Evolutionary conservation across 2,888 invertebrate genomes (phyloP), one percentile per base, ranked within the genome.

Genomic region (Cecidostiba fungosa): DNA sequence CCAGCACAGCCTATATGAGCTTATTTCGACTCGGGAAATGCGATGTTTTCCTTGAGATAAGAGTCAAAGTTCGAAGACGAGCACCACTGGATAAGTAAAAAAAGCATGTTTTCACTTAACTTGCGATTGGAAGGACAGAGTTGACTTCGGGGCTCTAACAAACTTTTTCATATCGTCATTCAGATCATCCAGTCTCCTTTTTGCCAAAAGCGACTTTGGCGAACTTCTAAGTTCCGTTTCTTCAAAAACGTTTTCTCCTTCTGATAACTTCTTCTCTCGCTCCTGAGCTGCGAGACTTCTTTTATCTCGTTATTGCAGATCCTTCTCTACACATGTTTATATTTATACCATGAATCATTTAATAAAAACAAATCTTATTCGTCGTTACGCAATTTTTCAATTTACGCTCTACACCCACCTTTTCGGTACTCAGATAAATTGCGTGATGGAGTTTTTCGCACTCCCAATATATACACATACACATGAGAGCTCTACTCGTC

Each of bases 371-470:
- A 32, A 32, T 32, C 32, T 3, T 32, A 32, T 32, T 32, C 32
- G 32, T 32, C 3, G 3, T 32, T 32, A 3, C 32, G 3, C 32
- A 32, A n/a, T n/a, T n/a, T n/a, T n/a, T n/a, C n/a, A 32, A 32
- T 32, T 3, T 32, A 32, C 32, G 32, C 32, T 32, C 32, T 3
- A 32, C n/a, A 32, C 32, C 32, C 32, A 32, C 32, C 32, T 32
- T 32, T 32, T 32, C 32, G n/a, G n/a, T n/a, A 23, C 26, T 26
- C 14, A 66, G 26, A 26, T 26, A 29, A 69, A 29, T 16, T 69
- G 29, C 69, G 69, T 66, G 78, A 78, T 78, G 29, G 78, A 69
- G 69, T 78, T 29, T 10, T 69, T 78, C 43, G 43, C 47, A 32
- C 32, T 32, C 76, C 36, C 32, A 1, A 1, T 39, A 6, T 6